Conservation (phyloP, 2,888 invertebrate species). For the Anthrax anthrax region DNA sequence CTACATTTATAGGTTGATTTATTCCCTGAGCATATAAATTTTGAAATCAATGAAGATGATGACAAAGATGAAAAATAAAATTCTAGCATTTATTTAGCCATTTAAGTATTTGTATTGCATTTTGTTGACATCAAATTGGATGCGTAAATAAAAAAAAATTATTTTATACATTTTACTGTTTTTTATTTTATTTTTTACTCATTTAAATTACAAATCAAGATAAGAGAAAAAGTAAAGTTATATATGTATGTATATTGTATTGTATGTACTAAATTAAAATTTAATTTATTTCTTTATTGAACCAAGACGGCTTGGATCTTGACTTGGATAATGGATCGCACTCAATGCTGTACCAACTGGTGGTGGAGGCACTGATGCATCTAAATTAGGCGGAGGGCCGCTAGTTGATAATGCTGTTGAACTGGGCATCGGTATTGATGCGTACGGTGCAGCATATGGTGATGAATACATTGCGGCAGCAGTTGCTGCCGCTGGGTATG, state of each 20-base stretch:
- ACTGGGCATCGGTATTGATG: slow-evolving; percentile 24
- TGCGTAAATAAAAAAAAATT: too few species aligned
- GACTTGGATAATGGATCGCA: slow-evolving; percentile 85
- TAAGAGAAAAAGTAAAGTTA: too few species aligned
- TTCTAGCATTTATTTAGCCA: too few species aligned
- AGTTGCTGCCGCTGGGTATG: too few species aligned
- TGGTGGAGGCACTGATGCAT: slow-evolving; percentile 28
- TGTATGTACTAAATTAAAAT: not conserved
- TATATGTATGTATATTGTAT: too few species aligned
- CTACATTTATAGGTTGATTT: not conserved
- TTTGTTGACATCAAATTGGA: too few species aligned
- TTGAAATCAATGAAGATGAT: too few species aligned
- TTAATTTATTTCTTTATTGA: slow-evolving; percentile 35
- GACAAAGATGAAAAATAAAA: too few species aligned
- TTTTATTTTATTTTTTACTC: too few species aligned
- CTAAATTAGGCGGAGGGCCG: slow-evolving; percentile 12
- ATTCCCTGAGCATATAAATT: slow-evolving; percentile 1
- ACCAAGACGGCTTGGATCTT: slow-evolving; percentile 88
- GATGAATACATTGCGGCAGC: slow-evolving; percentile 15
- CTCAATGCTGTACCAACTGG: slow-evolving; percentile 44
- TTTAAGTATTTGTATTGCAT: too few species aligned
- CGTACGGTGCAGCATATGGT: slow-evolving; percentile 32
- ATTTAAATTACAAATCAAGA: too few species aligned
- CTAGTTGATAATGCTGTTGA: slow-evolving; percentile 24
- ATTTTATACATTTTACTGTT: too few species aligned